Conservation (phyloP, 2,888 invertebrate genomes). For the Geophilus truncorum region DNA sequence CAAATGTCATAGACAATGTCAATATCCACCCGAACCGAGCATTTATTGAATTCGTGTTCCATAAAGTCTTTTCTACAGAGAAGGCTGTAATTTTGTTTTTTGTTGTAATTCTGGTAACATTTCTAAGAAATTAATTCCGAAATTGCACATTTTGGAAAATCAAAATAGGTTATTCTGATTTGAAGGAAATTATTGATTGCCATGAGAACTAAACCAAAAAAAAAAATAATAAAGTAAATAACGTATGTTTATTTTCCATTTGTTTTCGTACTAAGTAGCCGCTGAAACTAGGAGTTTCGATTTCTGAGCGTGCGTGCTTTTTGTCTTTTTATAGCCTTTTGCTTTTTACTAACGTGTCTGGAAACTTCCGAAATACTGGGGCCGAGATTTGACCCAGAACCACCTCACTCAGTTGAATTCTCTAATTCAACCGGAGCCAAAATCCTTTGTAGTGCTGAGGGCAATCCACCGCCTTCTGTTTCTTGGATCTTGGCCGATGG, state of each 20-base stretch:
- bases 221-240: too few relatives aligned
- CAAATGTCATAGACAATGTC: not conserved
- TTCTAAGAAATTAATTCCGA: too few relatives aligned
- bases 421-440: constrained; percentile 15
- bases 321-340: not conserved
- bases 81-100: too few relatives aligned
- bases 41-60: not conserved
- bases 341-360: not conserved
- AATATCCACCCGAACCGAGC: not conserved
- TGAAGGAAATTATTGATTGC: too few relatives aligned
- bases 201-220: too few relatives aligned
- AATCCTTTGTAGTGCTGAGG: not conserved
- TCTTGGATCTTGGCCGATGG: constrained; percentile 15
- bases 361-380: not conserved
- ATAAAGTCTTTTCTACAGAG: too few relatives aligned
- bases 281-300: not conserved
- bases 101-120: too few relatives aligned
- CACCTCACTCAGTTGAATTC: not conserved
- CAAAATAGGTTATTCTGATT: not conserved
- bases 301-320: too few relatives aligned
- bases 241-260: too few relatives aligned
- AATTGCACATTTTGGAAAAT: too few relatives aligned
- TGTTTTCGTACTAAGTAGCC: too few relatives aligned
- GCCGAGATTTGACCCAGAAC: not conserved
- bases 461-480: not conserved